Conservation (phyloP, 2,888 invertebrate species). For the Xanthorhoe spadicearia region DNA sequence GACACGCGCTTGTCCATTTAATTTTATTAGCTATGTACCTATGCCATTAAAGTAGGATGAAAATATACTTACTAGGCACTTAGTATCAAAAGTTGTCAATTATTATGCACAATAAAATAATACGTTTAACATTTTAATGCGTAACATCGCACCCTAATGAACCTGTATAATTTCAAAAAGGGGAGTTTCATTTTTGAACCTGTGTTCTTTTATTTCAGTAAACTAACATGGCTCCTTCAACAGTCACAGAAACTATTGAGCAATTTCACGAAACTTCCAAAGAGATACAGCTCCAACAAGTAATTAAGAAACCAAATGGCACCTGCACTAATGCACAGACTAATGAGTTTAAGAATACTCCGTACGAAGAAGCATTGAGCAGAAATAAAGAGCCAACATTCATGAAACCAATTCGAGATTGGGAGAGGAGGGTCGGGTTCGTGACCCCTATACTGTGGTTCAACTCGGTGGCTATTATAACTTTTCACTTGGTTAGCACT, state of each 20-base stretch:
- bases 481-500: slow-evolving; percentile 71
- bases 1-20: too few species aligned
- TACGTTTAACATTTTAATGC: too few species aligned
- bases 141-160: too few species aligned
- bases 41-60: too few species aligned
- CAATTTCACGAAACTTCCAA: slow-evolving; percentile 25
- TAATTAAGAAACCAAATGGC: background rate
- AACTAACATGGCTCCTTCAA: slow-evolving; percentile 29
- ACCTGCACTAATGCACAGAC: background rate
- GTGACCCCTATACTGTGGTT: slow-evolving; percentile 87
- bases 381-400: slow-evolving; percentile 55
- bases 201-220: slow-evolving; percentile 27
- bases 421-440: slow-evolving; percentile 77
- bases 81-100: too few species aligned
- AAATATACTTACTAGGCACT: too few species aligned
- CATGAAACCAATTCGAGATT: slow-evolving; percentile 56
- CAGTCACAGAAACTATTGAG: slow-evolving; percentile 27
- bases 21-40: too few species aligned
- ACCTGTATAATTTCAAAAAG: too few species aligned
- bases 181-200: background rate
- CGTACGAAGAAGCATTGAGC: slow-evolving; percentile 57
- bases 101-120: too few species aligned
- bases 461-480: slow-evolving; percentile 82
- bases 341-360: slow-evolving; percentile 5
- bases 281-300: slow-evolving; percentile 20